These are phyloP conservation scores for Chymomyza fuscimana DNA, from an alignment of 2,888 invertebrate species.

Conservation along the genomic window DNA sequence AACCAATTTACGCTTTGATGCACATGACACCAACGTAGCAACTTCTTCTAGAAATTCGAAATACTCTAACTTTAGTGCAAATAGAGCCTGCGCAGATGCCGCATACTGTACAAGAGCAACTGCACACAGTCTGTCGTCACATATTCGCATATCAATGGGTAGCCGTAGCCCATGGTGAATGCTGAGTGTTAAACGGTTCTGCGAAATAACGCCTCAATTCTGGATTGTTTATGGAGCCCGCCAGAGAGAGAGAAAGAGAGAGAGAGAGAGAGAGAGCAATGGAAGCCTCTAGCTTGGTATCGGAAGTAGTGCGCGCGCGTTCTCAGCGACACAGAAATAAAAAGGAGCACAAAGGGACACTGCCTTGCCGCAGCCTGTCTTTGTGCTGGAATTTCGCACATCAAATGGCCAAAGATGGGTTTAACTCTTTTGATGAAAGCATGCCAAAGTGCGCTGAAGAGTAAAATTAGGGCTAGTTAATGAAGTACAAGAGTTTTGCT, in stretches of 20 bases:
- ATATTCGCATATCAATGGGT: not conserved
- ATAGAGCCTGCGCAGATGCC: constrained; percentile 21
- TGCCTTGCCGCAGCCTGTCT: not conserved
- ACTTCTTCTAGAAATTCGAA: not conserved
- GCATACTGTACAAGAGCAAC: constrained; percentile 6
- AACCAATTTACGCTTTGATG: too few species aligned
- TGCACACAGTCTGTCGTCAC: not conserved
- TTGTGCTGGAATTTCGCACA: constrained; percentile 55
- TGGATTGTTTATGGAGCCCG: constrained; percentile 35
- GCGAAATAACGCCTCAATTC: constrained; percentile 48
- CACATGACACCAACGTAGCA: too few species aligned
- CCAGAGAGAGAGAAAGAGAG: too few species aligned
- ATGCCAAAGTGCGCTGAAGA: not conserved
- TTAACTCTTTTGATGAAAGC: not conserved
- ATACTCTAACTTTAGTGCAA: not conserved
- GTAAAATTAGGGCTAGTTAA: not conserved
- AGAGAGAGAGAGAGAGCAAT: constrained; percentile 4
- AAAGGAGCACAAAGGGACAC: not conserved
- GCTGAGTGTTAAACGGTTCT: constrained; percentile 39
- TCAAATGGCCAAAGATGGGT: not conserved
- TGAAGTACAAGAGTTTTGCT: too few species aligned
- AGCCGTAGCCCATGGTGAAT: not conserved
- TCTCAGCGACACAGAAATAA: constrained; percentile 7
- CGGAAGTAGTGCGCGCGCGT: constrained; percentile 46
- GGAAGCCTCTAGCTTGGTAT: constrained; percentile 19